Evolutionary conservation across 2,113 vertebrate genomes (phyloP).

Genomic region (Rhea americana): DNA sequence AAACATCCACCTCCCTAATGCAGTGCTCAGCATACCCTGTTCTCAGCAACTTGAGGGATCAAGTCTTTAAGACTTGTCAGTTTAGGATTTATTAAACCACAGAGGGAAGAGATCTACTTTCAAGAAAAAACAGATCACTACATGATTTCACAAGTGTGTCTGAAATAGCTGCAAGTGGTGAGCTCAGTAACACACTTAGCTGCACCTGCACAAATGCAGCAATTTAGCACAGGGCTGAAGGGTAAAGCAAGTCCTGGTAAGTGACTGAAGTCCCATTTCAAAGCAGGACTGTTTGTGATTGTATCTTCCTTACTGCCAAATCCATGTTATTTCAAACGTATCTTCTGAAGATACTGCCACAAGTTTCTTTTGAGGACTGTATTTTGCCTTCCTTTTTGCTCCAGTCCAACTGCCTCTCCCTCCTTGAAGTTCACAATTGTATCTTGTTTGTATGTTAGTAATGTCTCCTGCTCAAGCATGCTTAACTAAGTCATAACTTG

Average conservation of each 20-base stretch:
- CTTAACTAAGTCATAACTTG: neutral
- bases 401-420: rapidly evolving
- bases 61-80: neutral
- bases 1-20: neutral
- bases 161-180: neutral
- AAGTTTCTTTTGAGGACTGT: neutral
- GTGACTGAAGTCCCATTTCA: rapidly evolving
- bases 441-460: neutral
- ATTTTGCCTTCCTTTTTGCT: neutral
- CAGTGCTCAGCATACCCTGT: neutral
- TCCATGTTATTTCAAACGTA: neutral
- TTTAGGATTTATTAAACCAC: neutral
- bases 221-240: neutral
- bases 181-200: neutral
- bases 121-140: neutral
- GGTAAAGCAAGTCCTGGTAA: neutral
- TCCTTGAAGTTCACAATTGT: neutral
- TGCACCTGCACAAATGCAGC: neutral
- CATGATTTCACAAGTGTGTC: neutral
- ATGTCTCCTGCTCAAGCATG: neutral
- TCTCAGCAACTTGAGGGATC: neutral
- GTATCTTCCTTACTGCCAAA: neutral
- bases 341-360: neutral
- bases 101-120: neutral
- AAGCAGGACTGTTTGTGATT: neutral